phyloP scores from a whole-genome alignment of 2,888 invertebrate genomes.

The Temnothorax rugatulus region DNA sequence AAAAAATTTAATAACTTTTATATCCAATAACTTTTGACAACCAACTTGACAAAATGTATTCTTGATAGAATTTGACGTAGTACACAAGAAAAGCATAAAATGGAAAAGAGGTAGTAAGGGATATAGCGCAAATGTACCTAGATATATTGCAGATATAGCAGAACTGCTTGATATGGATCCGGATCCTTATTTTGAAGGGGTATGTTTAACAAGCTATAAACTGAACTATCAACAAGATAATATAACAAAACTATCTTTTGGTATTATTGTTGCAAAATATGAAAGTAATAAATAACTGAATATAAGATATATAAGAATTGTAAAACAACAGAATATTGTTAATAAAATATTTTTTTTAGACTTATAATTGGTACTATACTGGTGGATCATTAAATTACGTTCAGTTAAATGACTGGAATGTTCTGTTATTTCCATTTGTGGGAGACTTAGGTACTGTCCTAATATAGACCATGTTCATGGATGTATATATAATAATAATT shows the following conservation, averaged over 20 bases:
- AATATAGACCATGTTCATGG: background rate
- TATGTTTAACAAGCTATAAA: constrained; percentile 61
- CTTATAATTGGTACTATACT: constrained; percentile 84
- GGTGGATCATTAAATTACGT: constrained; percentile 81
- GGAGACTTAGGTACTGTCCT: constrained; percentile 79
- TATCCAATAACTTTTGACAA: background rate
- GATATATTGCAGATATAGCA: constrained; percentile 80
- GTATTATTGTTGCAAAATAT: background rate
- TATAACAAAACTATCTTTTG: background rate
- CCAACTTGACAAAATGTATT: constrained; percentile 29
- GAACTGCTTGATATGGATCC: constrained; percentile 82
- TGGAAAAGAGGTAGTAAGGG: constrained; percentile 64
- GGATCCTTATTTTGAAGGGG: constrained; percentile 83
- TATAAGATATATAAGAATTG: no score
- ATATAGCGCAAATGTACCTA: constrained; percentile 74
- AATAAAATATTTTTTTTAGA: constrained; percentile 71
- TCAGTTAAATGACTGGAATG: constrained; percentile 68
- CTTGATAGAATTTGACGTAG: constrained; percentile 66
- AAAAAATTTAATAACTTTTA: constrained; percentile 11
- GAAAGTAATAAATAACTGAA: background rate
- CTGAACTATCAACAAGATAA: background rate
- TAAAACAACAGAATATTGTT: background rate
- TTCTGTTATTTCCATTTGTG: constrained; percentile 82
- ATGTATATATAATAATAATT: constrained; percentile 8
- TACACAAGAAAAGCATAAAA: constrained; percentile 71